These are phyloP conservation scores for Podarcis cretensis DNA, from an alignment of 2,113 vertebrate species.

Conservation along the genomic window DNA sequence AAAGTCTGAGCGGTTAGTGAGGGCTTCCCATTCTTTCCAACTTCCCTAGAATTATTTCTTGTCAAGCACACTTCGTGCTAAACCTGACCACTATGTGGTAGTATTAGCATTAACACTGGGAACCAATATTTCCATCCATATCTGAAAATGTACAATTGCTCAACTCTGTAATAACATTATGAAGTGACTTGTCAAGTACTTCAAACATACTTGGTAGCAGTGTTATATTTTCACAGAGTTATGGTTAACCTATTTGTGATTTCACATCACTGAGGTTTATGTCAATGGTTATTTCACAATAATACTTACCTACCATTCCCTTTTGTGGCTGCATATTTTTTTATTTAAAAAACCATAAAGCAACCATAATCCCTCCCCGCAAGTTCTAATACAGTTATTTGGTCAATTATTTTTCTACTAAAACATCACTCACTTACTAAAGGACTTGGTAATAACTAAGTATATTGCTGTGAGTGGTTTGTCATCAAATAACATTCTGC, in stretches of 20 bases:
- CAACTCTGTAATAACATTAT: not conserved
- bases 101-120: not conserved
- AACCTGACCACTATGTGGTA: not conserved
- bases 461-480: not conserved
- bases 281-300: not conserved
- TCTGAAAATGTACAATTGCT: not conserved
- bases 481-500: not conserved
- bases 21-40: not conserved
- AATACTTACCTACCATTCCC: not conserved
- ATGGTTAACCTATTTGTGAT: not conserved
- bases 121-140: not conserved
- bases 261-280: too few species aligned
- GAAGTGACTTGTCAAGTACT: not conserved
- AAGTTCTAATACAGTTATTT: not conserved
- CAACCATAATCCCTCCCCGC: too few species aligned
- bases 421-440: not conserved
- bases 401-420: not conserved
- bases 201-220: not conserved
- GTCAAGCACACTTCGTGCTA: not conserved
- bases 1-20: not conserved
- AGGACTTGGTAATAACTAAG: not conserved
- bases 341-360: too few species aligned
- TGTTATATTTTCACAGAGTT: not conserved
- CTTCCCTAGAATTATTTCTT: not conserved
- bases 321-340: too few species aligned